Evolutionary conservation across 2,888 invertebrate genomes (phyloP).

Genomic region (Cheilosia vernalis): DNA sequence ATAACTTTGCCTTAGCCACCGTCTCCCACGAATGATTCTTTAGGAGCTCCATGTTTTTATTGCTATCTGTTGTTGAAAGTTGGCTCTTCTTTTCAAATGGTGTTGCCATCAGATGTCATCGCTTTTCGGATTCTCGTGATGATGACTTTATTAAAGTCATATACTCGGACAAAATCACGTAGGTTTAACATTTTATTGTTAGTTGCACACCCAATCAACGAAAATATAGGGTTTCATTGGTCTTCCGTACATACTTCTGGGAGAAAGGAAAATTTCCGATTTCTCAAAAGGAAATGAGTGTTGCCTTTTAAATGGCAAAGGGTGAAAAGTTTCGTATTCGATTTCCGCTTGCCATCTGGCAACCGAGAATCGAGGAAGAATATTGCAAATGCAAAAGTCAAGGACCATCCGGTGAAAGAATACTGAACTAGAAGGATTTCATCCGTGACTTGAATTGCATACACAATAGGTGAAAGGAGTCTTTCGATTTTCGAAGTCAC

Average conservation of each 20-base stretch:
- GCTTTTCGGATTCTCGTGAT: no score
- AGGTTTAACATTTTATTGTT: no score
- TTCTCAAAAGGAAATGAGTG: neutral
- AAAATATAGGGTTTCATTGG: neutral
- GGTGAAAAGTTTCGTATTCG: conserved; percentile 5
- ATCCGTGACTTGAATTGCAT: neutral
- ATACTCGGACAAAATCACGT: no score
- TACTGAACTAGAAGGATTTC: neutral
- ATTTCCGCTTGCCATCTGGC: neutral
- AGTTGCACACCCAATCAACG: no score
- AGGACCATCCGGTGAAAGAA: neutral
- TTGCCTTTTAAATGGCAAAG: conserved; percentile 1
- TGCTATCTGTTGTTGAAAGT: no score
- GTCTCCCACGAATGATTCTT: neutral
- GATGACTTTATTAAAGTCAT: no score
- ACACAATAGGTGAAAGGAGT: no score
- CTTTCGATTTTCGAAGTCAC: no score
- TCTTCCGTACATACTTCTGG: neutral
- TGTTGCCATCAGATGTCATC: no score
- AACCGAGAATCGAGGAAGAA: neutral
- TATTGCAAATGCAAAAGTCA: conserved; percentile 2
- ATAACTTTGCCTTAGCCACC: neutral
- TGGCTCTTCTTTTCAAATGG: no score
- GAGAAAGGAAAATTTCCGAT: neutral
- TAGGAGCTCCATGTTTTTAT: no score